Evolutionary conservation across 1,140 invertebrate genomes (phyloP).

Genomic region (Lutraria rhynchaena): DNA sequence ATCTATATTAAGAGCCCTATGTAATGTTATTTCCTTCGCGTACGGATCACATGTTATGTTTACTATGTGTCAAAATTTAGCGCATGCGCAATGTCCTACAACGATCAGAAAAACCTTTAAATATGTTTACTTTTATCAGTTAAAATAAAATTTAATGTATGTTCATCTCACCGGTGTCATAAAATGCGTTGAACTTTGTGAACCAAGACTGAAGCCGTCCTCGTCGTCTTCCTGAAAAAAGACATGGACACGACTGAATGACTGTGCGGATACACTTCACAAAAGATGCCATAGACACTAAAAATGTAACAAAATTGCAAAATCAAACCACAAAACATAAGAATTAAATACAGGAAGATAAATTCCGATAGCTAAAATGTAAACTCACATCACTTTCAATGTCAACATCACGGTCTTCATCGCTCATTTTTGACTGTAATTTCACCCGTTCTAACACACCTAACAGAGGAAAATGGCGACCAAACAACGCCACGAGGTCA

Average conservation of each 20-base stretch:
- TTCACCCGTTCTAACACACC: neutral
- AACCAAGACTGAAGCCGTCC: conserved; percentile 58
- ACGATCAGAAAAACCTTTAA: neutral
- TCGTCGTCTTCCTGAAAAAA: conserved; percentile 77
- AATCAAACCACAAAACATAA: neutral
- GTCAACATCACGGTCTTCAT: conserved; percentile 95
- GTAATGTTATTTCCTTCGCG: neutral
- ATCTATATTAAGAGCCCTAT: too few relatives aligned
- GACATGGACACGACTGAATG: neutral
- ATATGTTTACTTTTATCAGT: neutral
- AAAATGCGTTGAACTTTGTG: conserved; percentile 65
- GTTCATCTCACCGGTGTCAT: conserved; percentile 75
- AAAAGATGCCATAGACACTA: neutral
- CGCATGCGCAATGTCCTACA: conserved; percentile 46
- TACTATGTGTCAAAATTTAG: conserved; percentile 41
- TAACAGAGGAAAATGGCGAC: conserved; percentile 74
- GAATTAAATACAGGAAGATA: conserved; percentile 10
- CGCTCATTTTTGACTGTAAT: conserved; percentile 86
- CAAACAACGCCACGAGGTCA: conserved; percentile 79
- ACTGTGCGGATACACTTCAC: neutral
- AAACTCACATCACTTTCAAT: conserved; percentile 94
- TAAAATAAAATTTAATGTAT: neutral
- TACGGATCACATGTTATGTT: conserved; percentile 39
- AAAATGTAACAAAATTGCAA: conserved; percentile 9
- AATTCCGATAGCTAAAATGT: neutral